These are phyloP conservation scores for Aphelenchoides besseyi DNA, from an alignment of 1,140 invertebrate species.

Conservation along the genomic window DNA sequence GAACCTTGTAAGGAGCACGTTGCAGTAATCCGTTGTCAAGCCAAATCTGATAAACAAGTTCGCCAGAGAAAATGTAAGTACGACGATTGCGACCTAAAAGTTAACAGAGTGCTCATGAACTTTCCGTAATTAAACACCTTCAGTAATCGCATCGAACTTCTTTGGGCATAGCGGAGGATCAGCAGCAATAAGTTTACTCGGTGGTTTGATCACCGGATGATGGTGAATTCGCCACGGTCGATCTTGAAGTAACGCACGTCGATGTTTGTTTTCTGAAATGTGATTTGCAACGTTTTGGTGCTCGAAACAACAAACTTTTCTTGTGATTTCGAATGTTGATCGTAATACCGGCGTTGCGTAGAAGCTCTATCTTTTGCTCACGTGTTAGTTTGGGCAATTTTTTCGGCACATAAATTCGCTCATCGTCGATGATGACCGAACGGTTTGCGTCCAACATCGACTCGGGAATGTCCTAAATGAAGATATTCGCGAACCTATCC, in stretches of 20 bases:
- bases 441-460: constrained; percentile 21
- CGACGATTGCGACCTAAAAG: constrained; percentile 35
- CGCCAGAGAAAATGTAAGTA: constrained; percentile 40
- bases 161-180: constrained; percentile 32
- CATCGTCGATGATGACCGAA: constrained; percentile 24
- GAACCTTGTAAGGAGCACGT: constrained; percentile 27
- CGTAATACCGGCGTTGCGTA: constrained; percentile 17
- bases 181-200: constrained; percentile 16
- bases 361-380: constrained; percentile 19
- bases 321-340: background rate
- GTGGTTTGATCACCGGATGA: background rate
- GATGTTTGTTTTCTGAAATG: constrained; percentile 18
- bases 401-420: constrained; percentile 34
- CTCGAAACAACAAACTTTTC: constrained; percentile 7
- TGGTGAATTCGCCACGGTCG: background rate
- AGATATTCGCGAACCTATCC: no score
- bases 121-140: constrained; percentile 29
- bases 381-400: constrained; percentile 36
- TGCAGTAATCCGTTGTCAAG: constrained; percentile 39
- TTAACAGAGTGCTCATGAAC: background rate
- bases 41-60: constrained; percentile 43
- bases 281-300: no score
- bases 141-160: constrained; percentile 41
- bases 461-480: constrained; percentile 6
- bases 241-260: constrained; percentile 20